Evolutionary conservation across 2,888 invertebrate genomes (phyloP), one percentile per base, ranked within the genome.

Genomic region (Tachina fera): DNA sequence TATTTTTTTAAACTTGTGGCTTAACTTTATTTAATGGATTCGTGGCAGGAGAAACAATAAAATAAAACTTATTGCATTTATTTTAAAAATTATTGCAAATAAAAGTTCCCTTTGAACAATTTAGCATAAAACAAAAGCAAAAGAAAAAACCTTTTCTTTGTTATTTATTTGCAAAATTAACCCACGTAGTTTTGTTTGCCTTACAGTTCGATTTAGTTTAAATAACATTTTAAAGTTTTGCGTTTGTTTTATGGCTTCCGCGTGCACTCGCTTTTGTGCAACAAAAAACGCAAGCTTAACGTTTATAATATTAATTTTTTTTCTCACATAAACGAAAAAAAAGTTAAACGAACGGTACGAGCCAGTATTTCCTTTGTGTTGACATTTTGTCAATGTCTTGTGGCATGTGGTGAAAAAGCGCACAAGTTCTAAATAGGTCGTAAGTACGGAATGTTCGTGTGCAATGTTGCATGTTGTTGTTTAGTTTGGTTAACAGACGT

Each of bases 191-290:
- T 79, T 65, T 11, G 56, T 53, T 58, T 83, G n/a, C 53, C 51
- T 56, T 51, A 43, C 19, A 68, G 49, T 83, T 74, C 67, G 53
- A 51, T 68, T 78, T 70, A 70, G 71, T 71, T 60, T n/a, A 43
- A 41, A 65, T 45, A 41, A 72, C 63, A 67, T 70, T 81, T 81
- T 60, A 39, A 76, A 84, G 14, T 77, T 78, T 43, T 19, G 11
- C 71, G 13, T 56, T 77, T 71, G 56, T 77, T 86, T 86, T 83
- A 83, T 79, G 80, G 80, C 83, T 83, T 86, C 86, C 82, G 82
- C 75, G 58, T 74, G 71, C 58, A 58, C 13, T 49, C 72, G 43
- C 56, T 22, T 80, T 79, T 63, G 56, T 56, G 49, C 71, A 76
- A 43, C 76, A 76, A 77, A 83, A 67, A 77, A 84, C 81, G 67